phyloP scores from a whole-genome alignment of 2,888 invertebrate species.

The Operophtera brumata region DNA sequence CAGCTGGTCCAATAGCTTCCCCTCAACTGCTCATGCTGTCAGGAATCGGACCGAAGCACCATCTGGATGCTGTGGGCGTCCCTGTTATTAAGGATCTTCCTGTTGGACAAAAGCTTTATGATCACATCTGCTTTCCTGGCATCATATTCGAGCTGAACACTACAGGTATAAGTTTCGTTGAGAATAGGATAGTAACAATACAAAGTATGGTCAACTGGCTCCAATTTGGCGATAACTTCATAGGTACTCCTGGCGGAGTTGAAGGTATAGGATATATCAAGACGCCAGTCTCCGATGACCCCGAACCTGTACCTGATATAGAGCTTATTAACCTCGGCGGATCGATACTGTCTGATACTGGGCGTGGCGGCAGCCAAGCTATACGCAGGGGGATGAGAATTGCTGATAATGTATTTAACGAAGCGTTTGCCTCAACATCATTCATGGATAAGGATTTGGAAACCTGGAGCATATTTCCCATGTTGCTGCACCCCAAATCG shows the following conservation, averaged over 20 bases:
- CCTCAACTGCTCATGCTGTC: conserved; percentile 95
- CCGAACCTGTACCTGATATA: conserved; percentile 83
- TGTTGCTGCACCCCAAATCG: conserved; percentile 88
- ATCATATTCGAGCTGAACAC: conserved; percentile 65
- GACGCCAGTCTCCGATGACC: conserved; percentile 78
- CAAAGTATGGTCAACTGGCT: conserved; percentile 52
- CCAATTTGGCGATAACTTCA: conserved; percentile 62
- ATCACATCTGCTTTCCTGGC: conserved; percentile 81
- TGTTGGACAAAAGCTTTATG: conserved; percentile 84
- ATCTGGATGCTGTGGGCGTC: conserved; percentile 77
- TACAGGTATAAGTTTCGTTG: conserved; percentile 58
- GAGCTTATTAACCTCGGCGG: conserved; percentile 84
- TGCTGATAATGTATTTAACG: conserved; percentile 76
- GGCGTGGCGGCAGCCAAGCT: conserved; percentile 58
- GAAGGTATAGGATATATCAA: conserved; percentile 85
- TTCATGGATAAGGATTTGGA: conserved; percentile 54
- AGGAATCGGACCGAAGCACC: conserved; percentile 82
- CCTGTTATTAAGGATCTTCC: conserved; percentile 83
- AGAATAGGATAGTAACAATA: conserved; percentile 44
- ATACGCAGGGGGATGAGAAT: conserved; percentile 80
- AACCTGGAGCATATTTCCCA: conserved; percentile 83
- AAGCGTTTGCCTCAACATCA: conserved; percentile 79
- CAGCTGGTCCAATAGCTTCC: conserved; percentile 92
- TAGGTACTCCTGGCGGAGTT: conserved; percentile 82
- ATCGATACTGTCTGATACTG: conserved; percentile 82